phyloP scores from a whole-genome alignment of 2,888 invertebrate species.

The Leucozona laternaria region DNA sequence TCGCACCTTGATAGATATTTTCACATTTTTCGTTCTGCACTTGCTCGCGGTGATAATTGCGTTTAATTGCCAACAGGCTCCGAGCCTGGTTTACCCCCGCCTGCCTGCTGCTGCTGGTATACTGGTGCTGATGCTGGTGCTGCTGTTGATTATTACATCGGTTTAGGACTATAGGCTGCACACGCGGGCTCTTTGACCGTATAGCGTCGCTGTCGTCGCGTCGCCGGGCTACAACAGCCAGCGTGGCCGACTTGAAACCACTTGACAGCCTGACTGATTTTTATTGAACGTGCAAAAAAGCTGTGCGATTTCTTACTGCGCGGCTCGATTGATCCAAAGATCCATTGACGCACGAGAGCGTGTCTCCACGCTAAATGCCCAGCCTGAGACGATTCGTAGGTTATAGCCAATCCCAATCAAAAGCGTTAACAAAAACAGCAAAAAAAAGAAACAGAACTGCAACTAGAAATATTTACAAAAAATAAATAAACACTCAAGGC shows the following conservation, averaged over 20 bases:
- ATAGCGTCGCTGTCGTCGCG: conserved; percentile 3
- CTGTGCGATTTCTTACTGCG: conserved; percentile 35
- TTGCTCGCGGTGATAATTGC: conserved; percentile 72
- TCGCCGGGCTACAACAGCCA: not conserved
- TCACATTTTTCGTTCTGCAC: conserved; percentile 74
- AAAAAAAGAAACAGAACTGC: conserved; percentile 14
- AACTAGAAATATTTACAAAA: conserved; percentile 29
- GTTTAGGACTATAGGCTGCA: conserved; percentile 8
- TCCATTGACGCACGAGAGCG: conserved; percentile 67
- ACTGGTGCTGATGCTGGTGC: conserved; percentile 39
- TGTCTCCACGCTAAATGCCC: conserved; percentile 66
- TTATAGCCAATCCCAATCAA: conserved; percentile 66
- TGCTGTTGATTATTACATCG: conserved; percentile 67
- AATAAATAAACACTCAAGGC: not conserved
- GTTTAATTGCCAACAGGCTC: conserved; percentile 74
- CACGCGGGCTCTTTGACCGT: conserved; percentile 66
- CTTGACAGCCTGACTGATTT: conserved; percentile 76
- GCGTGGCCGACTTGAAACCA: conserved; percentile 63
- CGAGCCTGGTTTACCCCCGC: not conserved
- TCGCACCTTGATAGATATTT: conserved; percentile 75
- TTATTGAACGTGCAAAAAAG: conserved; percentile 72
- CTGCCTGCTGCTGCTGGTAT: conserved; percentile 25
- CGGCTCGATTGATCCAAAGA: conserved; percentile 40
- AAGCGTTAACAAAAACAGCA: conserved; percentile 38
- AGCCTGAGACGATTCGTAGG: conserved; percentile 56